Conservation (phyloP, 2,888 invertebrate species). For the Altica lythri region DNA sequence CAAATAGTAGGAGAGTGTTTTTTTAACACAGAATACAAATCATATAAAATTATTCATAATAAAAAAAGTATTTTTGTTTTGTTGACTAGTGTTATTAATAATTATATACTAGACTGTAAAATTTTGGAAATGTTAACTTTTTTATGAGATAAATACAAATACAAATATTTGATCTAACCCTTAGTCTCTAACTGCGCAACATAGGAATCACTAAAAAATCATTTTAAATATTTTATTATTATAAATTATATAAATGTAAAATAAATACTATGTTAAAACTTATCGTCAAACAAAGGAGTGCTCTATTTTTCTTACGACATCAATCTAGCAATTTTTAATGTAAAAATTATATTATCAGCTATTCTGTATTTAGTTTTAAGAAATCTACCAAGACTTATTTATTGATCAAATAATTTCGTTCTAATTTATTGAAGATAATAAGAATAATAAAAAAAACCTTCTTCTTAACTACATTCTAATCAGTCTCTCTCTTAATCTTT, state of each 20-base stretch:
- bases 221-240: constrained; percentile 43
- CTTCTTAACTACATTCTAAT: too few species aligned
- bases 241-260: constrained; percentile 45
- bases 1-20: too few species aligned
- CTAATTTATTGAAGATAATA: too few species aligned
- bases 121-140: too few species aligned
- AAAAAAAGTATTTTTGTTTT: not conserved
- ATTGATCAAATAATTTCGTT: not conserved
- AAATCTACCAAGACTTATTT: not conserved
- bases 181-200: constrained; percentile 38
- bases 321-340: constrained; percentile 44
- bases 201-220: constrained; percentile 52
- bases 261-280: constrained; percentile 52
- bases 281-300: constrained; percentile 47
- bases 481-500: too few species aligned
- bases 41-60: not conserved
- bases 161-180: too few species aligned
- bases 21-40: constrained; percentile 3
- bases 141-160: too few species aligned
- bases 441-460: constrained; percentile 1
- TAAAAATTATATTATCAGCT: constrained; percentile 40
- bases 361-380: constrained; percentile 38
- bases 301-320: constrained; percentile 49
- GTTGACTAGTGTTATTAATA: too few species aligned
- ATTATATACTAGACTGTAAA: too few species aligned